Base-by-base conservation (phyloP, 1,140 invertebrate genomes). In the Meloidogyne hapla region DNA sequence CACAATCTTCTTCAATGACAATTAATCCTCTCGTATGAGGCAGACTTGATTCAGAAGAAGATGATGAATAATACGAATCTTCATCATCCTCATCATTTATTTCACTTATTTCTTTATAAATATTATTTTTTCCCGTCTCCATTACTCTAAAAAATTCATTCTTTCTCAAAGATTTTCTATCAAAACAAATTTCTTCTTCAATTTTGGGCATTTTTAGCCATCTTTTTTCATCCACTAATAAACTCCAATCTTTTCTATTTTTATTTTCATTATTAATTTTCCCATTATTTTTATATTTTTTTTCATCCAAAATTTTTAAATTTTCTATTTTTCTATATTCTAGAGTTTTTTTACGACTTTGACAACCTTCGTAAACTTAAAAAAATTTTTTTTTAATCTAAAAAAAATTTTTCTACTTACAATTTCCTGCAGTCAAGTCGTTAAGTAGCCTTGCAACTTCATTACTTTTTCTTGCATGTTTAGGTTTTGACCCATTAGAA, bases 351-450 rank as follows among this genome's bases (percentile, higher is more conserved):
- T 4, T 15, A 56, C 5, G 48, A 56, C n/a, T 56, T 56, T 56
- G 18, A 56, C 48, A 56, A 56, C n/a, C n/a, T 56, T 56, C 5
- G 8, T n/a, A 56, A 21, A n/a, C 48, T 33, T 21, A 23, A 6
- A 67, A 33, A n/a, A 21, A 1, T 69, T 13, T 71, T 26, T 38
- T 75, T 28, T 48, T 42, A 33, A 33, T 6, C 9, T 6, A 33
- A 33, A 8, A 4, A 4, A 21, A 64, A 73, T 75, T 75, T 64
- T 28, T 38, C 4, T 23, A 18, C 72, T 42, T 78, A 78, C 77
- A 78, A 74, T 78, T 78, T 63, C 77, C 77, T 8, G 80, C 79
- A 8, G 80, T 82, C 10, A 80, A 64, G 45, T 80, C 79, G 76
- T 78, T 81, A 56, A 80, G 67, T 12, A 80, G 73, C 28, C 79